Percentiles rank a stretch among this genome's conserved stretches.
Evolutionary conservation across 2,113 vertebrate species (phyloP).

Genomic region (Suricata suricatta): DNA sequence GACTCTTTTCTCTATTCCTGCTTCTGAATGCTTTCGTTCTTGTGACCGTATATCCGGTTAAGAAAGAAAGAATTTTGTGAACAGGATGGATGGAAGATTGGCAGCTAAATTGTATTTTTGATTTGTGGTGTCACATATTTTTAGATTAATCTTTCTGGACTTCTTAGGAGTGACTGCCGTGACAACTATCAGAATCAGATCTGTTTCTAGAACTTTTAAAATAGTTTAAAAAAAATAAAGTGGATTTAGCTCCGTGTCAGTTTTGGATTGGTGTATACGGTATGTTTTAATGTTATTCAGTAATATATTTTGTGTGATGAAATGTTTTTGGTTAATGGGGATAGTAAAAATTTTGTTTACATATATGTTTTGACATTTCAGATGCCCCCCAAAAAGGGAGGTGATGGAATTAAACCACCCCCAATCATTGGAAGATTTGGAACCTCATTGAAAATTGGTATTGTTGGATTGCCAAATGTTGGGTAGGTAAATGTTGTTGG

Average conservation of each 20-base stretch:
- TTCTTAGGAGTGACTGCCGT: slow-evolving; percentile 33
- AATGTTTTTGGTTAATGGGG: neutral
- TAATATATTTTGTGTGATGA: slow-evolving; percentile 41
- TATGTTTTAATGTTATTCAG: neutral
- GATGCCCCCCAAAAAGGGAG: slow-evolving; percentile 98
- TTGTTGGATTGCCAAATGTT: slow-evolving; percentile 98
- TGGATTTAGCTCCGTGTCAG: neutral
- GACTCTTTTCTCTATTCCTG: neutral
- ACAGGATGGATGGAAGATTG: neutral
- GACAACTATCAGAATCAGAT: neutral
- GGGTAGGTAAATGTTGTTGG: slow-evolving; percentile 88
- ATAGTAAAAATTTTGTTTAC: slow-evolving; percentile 5
- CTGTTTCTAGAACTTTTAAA: neutral
- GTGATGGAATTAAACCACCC: slow-evolving; percentile 91
- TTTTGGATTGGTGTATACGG: neutral
- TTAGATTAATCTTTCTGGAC: slow-evolving; percentile 43
- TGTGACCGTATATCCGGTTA: neutral
- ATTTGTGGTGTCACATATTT: slow-evolving; percentile 40
- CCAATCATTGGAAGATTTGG: slow-evolving; percentile 97
- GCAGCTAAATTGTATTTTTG: slow-evolving; percentile 23
- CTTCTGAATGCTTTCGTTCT: slow-evolving; percentile 21
- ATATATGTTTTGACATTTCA: slow-evolving; percentile 81
- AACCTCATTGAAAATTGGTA: slow-evolving; percentile 97
- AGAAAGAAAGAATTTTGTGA: slow-evolving; percentile 23
- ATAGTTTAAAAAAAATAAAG: neutral